Evolutionary conservation across 2,113 vertebrate species (phyloP).

Genomic region (Eretmochelys imbricata): DNA sequence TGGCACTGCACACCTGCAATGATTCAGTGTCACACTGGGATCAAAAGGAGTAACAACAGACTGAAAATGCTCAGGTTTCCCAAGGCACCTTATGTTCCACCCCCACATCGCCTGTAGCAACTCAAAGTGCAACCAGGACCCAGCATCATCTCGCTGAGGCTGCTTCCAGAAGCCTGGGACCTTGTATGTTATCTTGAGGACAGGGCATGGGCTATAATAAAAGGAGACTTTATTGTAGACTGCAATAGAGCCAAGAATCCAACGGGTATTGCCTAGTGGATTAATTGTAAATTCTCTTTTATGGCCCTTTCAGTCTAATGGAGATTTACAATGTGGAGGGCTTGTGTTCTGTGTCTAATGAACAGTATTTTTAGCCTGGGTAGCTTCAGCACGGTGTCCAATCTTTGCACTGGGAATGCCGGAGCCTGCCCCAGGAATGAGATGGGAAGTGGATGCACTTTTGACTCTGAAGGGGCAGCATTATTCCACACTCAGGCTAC

Average conservation of each 20-base stretch:
- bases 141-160: background rate
- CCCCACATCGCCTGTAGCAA: background rate
- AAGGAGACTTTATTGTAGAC: slow-evolving; percentile 60
- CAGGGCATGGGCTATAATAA: slow-evolving; percentile 58
- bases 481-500: background rate
- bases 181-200: slow-evolving; percentile 57
- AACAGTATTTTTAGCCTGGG: slow-evolving; percentile 31
- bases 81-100: background rate
- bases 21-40: slow-evolving; percentile 42
- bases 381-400: background rate
- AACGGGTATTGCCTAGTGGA: slow-evolving; percentile 14
- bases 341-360: background rate
- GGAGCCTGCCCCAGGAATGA: background rate
- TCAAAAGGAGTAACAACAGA: background rate
- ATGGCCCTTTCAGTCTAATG: slow-evolving; percentile 44
- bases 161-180: slow-evolving; percentile 53
- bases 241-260: slow-evolving; percentile 30
- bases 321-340: slow-evolving; percentile 63
- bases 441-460: background rate
- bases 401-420: background rate
- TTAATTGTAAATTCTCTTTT: slow-evolving; percentile 39
- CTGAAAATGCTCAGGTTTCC: background rate
- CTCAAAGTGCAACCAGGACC: slow-evolving; percentile 37
- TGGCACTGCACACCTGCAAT: background rate
- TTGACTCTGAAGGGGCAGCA: background rate